phyloP scores from a whole-genome alignment of 2,797 vertebrate genomes.

The Lemur catta region DNA sequence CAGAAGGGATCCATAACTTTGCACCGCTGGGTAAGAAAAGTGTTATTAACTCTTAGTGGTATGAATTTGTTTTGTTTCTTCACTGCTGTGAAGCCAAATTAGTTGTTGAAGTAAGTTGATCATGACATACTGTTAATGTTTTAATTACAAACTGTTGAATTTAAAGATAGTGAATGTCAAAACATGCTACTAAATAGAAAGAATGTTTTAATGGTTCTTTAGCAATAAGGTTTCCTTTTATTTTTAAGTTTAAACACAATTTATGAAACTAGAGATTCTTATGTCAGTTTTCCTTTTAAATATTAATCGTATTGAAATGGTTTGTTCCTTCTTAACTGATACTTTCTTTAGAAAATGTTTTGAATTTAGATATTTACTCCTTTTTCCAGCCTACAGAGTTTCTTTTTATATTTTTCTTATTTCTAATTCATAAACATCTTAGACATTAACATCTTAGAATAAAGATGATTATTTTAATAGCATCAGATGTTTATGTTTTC shows the following conservation, averaged over 20 bases:
- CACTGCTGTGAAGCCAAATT: neutral
- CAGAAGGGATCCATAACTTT: constrained; percentile 99
- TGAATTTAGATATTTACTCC: neutral
- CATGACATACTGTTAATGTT: neutral
- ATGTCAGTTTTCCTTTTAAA: neutral
- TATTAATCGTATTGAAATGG: neutral
- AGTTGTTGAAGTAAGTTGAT: neutral
- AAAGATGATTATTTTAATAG: constrained; percentile 9
- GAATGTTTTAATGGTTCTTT: constrained; percentile 13
- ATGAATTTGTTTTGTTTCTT: neutral
- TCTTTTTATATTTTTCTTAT: neutral
- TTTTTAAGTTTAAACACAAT: neutral
- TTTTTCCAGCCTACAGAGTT: neutral
- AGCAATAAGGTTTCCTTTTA: neutral
- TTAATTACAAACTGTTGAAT: constrained; percentile 24
- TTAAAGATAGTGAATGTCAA: neutral
- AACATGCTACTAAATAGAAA: neutral
- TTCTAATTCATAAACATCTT: neutral
- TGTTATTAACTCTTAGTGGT: neutral
- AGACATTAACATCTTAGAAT: neutral
- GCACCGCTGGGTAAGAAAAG: constrained; percentile 92
- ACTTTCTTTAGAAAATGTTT: neutral
- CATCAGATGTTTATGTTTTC: neutral
- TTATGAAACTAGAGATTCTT: neutral
- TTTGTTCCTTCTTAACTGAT: neutral